Evolutionary conservation across 2,888 invertebrate species (phyloP).

Genomic region (Tetragnatha montana): DNA sequence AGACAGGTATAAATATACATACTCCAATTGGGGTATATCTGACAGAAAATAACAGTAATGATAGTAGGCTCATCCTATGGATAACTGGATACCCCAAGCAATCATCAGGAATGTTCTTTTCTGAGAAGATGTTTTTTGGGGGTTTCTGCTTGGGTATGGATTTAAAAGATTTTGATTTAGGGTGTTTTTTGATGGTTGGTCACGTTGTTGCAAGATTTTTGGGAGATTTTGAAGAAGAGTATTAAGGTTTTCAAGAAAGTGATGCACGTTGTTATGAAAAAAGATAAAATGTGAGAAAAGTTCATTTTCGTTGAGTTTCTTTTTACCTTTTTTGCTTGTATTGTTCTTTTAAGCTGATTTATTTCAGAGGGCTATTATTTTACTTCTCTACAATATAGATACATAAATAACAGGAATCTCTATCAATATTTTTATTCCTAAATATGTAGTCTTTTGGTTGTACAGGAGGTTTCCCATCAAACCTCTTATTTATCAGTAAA

Average conservation of each 20-base stretch:
- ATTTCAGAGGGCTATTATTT: too few species aligned
- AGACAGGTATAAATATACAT: not conserved
- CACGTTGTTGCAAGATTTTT: slow-evolving; percentile 11
- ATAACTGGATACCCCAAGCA: not conserved
- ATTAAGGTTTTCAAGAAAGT: not conserved
- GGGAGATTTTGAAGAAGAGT: not conserved
- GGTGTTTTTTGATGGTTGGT: slow-evolving; percentile 27
- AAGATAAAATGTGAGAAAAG: too few species aligned
- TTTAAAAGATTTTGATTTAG: not conserved
- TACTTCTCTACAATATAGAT: too few species aligned
- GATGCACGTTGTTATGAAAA: too few species aligned
- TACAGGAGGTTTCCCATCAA: not conserved
- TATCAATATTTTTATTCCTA: too few species aligned
- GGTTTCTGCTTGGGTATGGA: not conserved
- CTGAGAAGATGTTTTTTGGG: too few species aligned
- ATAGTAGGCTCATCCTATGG: not conserved
- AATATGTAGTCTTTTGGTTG: not conserved
- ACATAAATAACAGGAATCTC: not conserved
- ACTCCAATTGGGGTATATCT: not conserved
- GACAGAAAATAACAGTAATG: not conserved
- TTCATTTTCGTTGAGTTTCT: too few species aligned
- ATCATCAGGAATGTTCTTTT: not conserved
- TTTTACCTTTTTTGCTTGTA: too few species aligned
- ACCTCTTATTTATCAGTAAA: not conserved
- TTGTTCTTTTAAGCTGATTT: too few species aligned